These are phyloP conservation scores for Barnardius zonarius DNA, from an alignment of 2,113 vertebrate genomes.

Conservation along the genomic window DNA sequence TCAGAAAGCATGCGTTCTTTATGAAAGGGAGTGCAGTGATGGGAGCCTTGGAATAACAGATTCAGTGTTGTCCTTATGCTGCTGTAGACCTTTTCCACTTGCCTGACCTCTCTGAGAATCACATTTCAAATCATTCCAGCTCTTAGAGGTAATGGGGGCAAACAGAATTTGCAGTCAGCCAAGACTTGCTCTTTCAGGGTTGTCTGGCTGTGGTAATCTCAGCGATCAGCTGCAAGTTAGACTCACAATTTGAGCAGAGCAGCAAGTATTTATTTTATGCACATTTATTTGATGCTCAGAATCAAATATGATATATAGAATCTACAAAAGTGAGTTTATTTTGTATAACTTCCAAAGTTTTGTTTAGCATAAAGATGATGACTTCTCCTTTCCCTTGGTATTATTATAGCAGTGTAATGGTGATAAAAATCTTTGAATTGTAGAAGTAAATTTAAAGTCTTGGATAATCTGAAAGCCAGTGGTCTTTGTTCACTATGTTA, in stretches of 20 bases:
- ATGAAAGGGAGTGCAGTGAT: not conserved
- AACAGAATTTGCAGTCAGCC: not conserved
- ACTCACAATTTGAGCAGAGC: not conserved
- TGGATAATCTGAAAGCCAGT: not conserved
- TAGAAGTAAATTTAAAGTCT: not conserved
- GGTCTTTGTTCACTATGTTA: not conserved
- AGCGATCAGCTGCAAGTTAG: not conserved
- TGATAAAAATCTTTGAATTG: not conserved
- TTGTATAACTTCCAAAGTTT: not conserved
- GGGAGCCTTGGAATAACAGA: not conserved
- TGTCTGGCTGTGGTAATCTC: not conserved
- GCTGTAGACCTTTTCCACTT: not conserved
- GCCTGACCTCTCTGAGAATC: not conserved
- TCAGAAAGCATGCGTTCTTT: not conserved
- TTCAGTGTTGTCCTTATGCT: not conserved
- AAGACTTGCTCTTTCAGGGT: not conserved
- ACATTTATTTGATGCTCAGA: not conserved
- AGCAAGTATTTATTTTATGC: not conserved
- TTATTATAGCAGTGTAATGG: not conserved
- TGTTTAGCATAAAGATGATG: not conserved
- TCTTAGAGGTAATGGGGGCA: not conserved
- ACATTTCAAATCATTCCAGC: not conserved
- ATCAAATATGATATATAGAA: not conserved
- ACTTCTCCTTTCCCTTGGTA: not conserved
- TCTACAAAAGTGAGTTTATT: not conserved